Base-by-base conservation (phyloP, 2,113 vertebrate genomes). In the Microtus oregoni region DNA sequence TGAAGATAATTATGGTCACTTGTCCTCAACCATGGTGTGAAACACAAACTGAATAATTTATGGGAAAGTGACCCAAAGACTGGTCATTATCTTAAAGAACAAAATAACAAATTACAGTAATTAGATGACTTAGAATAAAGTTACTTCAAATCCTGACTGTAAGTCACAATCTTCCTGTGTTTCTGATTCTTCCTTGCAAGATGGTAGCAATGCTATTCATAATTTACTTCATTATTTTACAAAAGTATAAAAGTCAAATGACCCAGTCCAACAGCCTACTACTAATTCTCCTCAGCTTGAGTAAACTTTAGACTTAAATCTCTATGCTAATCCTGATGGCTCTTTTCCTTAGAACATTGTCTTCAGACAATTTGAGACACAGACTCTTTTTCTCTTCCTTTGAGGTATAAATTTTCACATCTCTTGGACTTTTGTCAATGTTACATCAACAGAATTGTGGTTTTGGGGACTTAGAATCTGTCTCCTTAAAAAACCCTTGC, bases 1-100 rank as follows among this genome's bases (percentile, higher is more conserved):
- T 96, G 38, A 94, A 72, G 89, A 90, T 96, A 95, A 96, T 85
- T 94, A 88, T 4, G 58, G 30, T 41, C 50, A 92, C 61, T 95
- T 87, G 85, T 82, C 38, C 68, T 93, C 44, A 88, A 52, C 63
- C 61, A 86, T 32, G 35, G 7, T 86, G 26, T 90, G 75, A 94
- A 94, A 22, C 7, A 89, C 22, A 96, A 93, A 95, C 52, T 90
- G 78, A 35, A 52, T 94, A 70, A 89, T 89, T n/a, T 86, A 55
- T 65, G 55, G 68, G 5, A 67, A 77, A 89, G 44, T 86, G 17
- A 67, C 19, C 47, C 47, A 52, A 68, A 86, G 86, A 90, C 47
- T 85, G 67, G 9, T 70, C 30, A 5, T n/a, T 91, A 35, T 32
- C 91, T 77, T 41, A 93, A 96, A 86, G 41, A 94, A 95, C 4